Percentiles rank a stretch among this genome's conserved stretches.
These are phyloP conservation scores for Caenorhabditis sp. DNA, from an alignment of 2,888 invertebrate genomes.

Conservation along the genomic window DNA sequence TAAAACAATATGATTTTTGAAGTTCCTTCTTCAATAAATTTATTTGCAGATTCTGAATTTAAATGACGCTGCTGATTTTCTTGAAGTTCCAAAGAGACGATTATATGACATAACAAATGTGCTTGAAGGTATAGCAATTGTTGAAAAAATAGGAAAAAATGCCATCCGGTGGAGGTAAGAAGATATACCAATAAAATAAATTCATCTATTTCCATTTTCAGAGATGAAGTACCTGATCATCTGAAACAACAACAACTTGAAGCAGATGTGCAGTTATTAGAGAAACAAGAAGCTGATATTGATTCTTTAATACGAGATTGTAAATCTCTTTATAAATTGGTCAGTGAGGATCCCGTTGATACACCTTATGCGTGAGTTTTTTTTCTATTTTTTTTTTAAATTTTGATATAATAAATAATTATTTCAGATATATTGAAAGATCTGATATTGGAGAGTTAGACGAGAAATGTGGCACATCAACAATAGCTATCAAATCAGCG, in stretches of 20 bases:
- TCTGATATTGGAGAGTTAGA: neutral
- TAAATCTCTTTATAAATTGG: neutral
- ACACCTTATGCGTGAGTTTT: slow-evolving; percentile 4
- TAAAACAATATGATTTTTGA: neutral
- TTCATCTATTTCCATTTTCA: neutral
- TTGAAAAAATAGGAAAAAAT: slow-evolving; percentile 70
- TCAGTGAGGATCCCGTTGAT: neutral
- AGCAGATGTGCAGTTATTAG: neutral
- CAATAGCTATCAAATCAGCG: neutral
- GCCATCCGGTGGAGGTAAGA: slow-evolving; percentile 63
- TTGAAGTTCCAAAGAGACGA: slow-evolving; percentile 64
- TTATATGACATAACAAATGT: slow-evolving; percentile 47
- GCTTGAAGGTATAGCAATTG: slow-evolving; percentile 58
- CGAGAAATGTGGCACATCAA: neutral
- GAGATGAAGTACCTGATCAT: slow-evolving; percentile 3
- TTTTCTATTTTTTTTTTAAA: neutral
- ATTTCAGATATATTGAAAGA: slow-evolving; percentile 2
- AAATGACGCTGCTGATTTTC: slow-evolving; percentile 65
- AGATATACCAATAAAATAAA: neutral
- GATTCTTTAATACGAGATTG: neutral
- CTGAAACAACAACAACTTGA: neutral
- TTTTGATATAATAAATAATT: neutral
- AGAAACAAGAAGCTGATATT: neutral
- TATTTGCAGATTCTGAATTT: slow-evolving; percentile 59
- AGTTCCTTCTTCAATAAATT: slow-evolving; percentile 11